Base-by-base conservation (phyloP, 2,888 invertebrate species). In the Volucella bombylans region DNA sequence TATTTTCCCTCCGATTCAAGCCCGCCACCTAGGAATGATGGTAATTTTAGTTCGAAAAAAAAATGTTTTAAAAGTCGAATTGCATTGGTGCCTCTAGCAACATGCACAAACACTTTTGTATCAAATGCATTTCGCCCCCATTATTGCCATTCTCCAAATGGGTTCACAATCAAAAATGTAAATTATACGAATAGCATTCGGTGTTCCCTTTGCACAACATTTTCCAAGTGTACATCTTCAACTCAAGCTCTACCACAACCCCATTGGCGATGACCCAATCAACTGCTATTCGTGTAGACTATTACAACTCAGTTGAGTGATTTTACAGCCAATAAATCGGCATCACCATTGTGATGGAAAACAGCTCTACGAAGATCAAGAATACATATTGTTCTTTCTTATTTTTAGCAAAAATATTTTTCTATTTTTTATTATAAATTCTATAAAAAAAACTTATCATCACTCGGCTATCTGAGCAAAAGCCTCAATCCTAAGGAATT, bases 91-190 rank as follows among this genome's bases (percentile, higher is more conserved):
- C 31, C 31, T 31, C 31, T 31, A 31, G 31, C 31, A 31, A 6
- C 6, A 31, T 31, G 38, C 14, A 57, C 18, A 52, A 52, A 1
- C 2, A 52, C 38, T 57, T 39, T 14, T 12, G 39, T 14, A 38
- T 31, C 31, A 52, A 57, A 57, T 39, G 15, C n/a, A 11, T 39
- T 38, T 57, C 14, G 57, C 38, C 14, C 39, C 6, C 18, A 9
- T 47, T 31, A 43, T 8, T 10, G 52, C n/a, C 18, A 52, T 31
- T 18, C 11, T 6, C 59, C 14, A 18, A 72, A 18, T 68, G 55
- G 47, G 55, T 64, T 73, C 47, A 31, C 64, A 73, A 73, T 73
- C 64, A 73, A 73, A 73, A 73, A 73, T 73, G 64, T 64, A 73
- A 64, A 73, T 64, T 31, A 49, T 23, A 31, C 6, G 31, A 31